phyloP scores from a whole-genome alignment of 2,797 vertebrate species.

The Halcyon smyrnensis region DNA sequence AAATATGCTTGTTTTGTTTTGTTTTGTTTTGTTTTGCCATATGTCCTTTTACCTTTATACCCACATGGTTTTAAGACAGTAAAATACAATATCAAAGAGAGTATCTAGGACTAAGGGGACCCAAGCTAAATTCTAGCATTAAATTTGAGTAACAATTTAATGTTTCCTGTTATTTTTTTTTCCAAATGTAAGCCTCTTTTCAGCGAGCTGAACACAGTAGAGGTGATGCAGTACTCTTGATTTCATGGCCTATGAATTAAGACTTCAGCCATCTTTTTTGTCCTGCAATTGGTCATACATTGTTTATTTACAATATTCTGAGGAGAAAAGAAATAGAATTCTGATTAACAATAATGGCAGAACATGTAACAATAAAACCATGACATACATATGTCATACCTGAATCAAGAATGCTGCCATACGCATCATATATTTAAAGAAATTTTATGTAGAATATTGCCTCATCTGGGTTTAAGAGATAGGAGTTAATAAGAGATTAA shows the following conservation, averaged over 20 bases:
- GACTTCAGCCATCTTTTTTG: neutral
- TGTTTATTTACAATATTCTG: neutral
- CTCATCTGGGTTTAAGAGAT: neutral
- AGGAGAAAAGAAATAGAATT: neutral
- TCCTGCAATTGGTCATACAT: neutral
- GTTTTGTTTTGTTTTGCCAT: neutral
- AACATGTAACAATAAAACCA: neutral
- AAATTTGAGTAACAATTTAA: neutral
- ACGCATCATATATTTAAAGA: neutral
- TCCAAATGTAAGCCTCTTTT: neutral
- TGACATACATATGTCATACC: neutral
- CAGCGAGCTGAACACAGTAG: neutral
- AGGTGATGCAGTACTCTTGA: neutral
- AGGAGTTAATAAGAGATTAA: neutral
- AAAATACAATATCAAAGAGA: neutral
- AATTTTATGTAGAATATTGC: neutral
- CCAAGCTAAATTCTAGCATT: neutral
- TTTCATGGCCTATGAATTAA: neutral
- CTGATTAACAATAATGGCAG: neutral
- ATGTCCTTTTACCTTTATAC: neutral
- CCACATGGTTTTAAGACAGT: neutral
- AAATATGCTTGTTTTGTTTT: neutral
- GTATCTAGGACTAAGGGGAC: neutral
- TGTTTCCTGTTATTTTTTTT: neutral
- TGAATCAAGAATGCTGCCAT: neutral